Evolutionary conservation across 2,888 invertebrate species (phyloP).

Genomic region (Oxystoma pomonae): DNA sequence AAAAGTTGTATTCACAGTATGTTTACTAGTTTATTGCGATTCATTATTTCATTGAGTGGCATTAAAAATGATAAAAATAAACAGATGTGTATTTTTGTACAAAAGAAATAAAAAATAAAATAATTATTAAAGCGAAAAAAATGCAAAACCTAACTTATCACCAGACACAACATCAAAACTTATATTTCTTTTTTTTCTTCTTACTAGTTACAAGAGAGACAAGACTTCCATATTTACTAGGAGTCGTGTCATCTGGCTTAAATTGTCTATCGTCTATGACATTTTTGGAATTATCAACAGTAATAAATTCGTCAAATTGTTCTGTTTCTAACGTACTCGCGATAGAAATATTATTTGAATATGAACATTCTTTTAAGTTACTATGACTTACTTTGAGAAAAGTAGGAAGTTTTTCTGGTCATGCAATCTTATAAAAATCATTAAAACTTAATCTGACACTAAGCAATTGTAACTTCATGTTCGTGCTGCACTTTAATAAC

Average conservation of each 20-base stretch:
- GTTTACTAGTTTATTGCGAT: too few relatives aligned
- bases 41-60: too few relatives aligned
- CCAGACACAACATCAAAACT: slow-evolving; percentile 46
- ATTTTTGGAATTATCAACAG: too few relatives aligned
- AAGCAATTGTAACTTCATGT: slow-evolving; percentile 83
- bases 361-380: slow-evolving; percentile 31
- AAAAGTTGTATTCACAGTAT: too few relatives aligned
- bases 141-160: too few relatives aligned
- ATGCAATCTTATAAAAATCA: slow-evolving; percentile 67
- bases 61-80: too few relatives aligned
- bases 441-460: slow-evolving; percentile 62
- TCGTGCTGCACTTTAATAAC: slow-evolving; percentile 76
- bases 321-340: slow-evolving; percentile 6
- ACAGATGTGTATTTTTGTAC: too few relatives aligned
- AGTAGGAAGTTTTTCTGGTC: slow-evolving; percentile 41
- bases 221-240: slow-evolving; percentile 42
- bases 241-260: slow-evolving; percentile 4
- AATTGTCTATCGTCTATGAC: too few relatives aligned
- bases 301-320: slow-evolving; percentile 3
- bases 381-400: too few relatives aligned
- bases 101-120: too few relatives aligned
- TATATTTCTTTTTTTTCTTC: slow-evolving; percentile 41
- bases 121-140: too few relatives aligned
- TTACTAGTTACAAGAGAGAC: slow-evolving; percentile 37
- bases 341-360: slow-evolving; percentile 12